Conservation (phyloP, 2,797 vertebrate species). For the Manis crassicaudata region DNA sequence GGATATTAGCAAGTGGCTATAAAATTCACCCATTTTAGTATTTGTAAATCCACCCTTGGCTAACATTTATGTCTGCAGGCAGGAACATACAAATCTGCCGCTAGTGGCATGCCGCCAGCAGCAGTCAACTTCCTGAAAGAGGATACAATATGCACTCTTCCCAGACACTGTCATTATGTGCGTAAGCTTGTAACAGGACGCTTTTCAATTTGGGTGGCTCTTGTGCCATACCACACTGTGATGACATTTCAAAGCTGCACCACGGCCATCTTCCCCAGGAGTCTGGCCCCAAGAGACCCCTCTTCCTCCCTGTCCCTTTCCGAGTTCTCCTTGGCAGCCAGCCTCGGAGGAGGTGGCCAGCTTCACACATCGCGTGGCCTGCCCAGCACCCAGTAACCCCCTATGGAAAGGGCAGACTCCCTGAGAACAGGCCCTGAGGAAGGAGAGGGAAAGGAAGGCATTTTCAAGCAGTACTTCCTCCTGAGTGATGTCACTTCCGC, state of each 20-base stretch:
- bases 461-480: not conserved
- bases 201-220: slow-evolving; percentile 56
- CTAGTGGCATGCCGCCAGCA: slow-evolving; percentile 56
- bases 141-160: slow-evolving; percentile 49
- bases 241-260: slow-evolving; percentile 58
- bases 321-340: not conserved
- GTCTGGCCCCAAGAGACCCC: not conserved
- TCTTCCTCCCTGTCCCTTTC: not conserved
- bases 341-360: not conserved
- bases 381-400: not conserved
- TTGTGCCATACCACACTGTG: slow-evolving; percentile 66
- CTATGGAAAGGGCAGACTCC: not conserved
- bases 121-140: slow-evolving; percentile 53
- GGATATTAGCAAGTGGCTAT: slow-evolving; percentile 52
- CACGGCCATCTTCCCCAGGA: not conserved
- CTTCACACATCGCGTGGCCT: not conserved
- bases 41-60: slow-evolving; percentile 55
- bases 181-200: slow-evolving; percentile 51
- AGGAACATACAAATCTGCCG: slow-evolving; percentile 57
- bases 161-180: slow-evolving; percentile 51
- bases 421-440: not conserved
- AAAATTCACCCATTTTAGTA: slow-evolving; percentile 40
- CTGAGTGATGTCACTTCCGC: not conserved
- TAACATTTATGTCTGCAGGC: slow-evolving; percentile 64
- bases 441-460: not conserved